Base-by-base conservation (phyloP, 2,113 vertebrate genomes). In the Oreotrochilus melanogaster region DNA sequence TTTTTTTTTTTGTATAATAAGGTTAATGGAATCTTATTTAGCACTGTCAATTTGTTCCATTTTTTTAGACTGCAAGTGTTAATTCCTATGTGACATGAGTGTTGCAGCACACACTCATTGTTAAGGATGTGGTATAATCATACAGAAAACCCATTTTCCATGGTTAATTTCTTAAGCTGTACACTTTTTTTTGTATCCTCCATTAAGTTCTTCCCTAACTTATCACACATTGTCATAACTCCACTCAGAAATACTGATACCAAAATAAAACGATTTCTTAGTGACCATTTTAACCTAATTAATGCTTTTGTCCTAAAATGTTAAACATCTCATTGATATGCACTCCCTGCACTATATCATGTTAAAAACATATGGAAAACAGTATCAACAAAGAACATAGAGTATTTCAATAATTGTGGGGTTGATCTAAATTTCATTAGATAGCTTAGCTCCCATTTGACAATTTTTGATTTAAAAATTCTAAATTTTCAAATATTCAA, bases 21-120 rank as follows among this genome's bases (percentile, higher is more conserved):
- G 96, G 92, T 98, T 98, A 97, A 97, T 95, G 98, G 98, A 98
- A 96, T 97, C 95, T 97, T 97, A 98, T 74, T 98, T 95, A 98
- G 97, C 93, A 96, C 91, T 97, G 97, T 97, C 64, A 97, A 91
- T 94, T 95, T 97, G 96, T 92, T 97, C 96, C 9, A 58, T 43
- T 92, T 95, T 39, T 95, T 95, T 58, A 94, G 92, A 96, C 83
- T 96, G 96, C 92, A 95, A 96, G 96, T 94, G 97, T 98, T 98
- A 97, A 97, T 95, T 92, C 94, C 95, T 97, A 95, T 82, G 94
- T 2, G 45, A 88, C 93, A 96, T 6, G 84, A 97, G 97, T 95
- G 97, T 85, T 91, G 90, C 88, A 97, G 97, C 95, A 98, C 94
- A 45, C 94, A 94, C 88, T 97, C 92, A 92, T 94, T 95, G 96